These are phyloP conservation scores for Syrrhaptes paradoxus DNA, from an alignment of 2,113 vertebrate genomes.

Conservation along the genomic window DNA sequence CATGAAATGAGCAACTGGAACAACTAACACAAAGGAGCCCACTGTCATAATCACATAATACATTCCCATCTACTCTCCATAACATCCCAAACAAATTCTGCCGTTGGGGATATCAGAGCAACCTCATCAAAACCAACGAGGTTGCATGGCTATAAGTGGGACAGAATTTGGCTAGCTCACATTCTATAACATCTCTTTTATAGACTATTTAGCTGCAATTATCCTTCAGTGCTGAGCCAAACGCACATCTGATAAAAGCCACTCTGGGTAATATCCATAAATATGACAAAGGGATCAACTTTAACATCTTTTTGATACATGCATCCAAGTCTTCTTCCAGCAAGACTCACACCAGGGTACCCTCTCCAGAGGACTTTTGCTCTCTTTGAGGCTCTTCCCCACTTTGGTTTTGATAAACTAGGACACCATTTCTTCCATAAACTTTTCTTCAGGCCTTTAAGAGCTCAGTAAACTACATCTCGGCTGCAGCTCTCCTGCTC, in stretches of 20 bases:
- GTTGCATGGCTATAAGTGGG: neutral
- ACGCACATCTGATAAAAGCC: conserved; percentile 24
- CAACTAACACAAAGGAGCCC: neutral
- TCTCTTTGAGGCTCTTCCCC: neutral
- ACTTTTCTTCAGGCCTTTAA: neutral
- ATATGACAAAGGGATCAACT: neutral
- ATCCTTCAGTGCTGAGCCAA: conserved; percentile 28
- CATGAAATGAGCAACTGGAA: neutral
- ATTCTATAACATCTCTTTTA: neutral
- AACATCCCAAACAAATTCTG: neutral
- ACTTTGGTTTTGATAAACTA: neutral
- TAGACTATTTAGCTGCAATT: conserved; percentile 43
- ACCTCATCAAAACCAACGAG: neutral
- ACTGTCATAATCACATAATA: neutral
- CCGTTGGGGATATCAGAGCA: neutral
- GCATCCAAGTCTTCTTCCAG: neutral
- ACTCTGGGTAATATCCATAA: conserved; percentile 13
- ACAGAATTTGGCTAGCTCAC: conserved; percentile 3
- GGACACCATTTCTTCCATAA: neutral
- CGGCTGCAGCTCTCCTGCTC: neutral
- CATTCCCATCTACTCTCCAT: neutral
- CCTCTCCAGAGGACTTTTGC: neutral
- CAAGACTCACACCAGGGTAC: neutral
- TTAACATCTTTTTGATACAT: conserved; percentile 4
- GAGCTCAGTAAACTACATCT: neutral